Conservation (phyloP, 1,140 invertebrate genomes). For the Drosophila pandora region DNA sequence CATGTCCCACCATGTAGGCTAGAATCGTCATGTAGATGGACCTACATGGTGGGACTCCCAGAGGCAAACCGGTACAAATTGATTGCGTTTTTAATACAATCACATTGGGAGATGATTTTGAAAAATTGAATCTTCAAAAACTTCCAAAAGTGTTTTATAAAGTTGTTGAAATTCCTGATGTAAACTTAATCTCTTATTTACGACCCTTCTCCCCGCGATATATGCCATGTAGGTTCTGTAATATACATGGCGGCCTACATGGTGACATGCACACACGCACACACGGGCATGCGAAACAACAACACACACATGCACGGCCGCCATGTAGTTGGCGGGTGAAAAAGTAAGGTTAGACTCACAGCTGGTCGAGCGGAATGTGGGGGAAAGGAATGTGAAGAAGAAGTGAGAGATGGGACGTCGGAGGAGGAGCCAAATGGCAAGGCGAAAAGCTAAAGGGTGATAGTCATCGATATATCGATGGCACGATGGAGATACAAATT, state of each 20-base stretch:
- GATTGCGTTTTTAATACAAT: neutral
- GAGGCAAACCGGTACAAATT: conserved; percentile 10
- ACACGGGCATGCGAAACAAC: conserved; percentile 30
- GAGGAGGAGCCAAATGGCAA: conserved; percentile 38
- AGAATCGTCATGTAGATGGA: conserved; percentile 62
- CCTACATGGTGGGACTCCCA: conserved; percentile 64
- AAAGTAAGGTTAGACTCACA: conserved; percentile 69
- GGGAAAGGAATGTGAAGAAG: conserved; percentile 14
- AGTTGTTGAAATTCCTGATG: neutral
- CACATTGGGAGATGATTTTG: neutral
- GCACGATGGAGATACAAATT: neutral
- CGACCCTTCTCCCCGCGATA: conserved; percentile 27
- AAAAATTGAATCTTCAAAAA: neutral
- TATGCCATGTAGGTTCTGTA: conserved; percentile 52
- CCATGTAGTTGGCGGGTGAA: conserved; percentile 58
- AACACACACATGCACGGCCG: conserved; percentile 36
- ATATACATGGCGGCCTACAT: conserved; percentile 65
- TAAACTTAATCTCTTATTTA: conserved; percentile 32
- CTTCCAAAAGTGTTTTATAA: neutral
- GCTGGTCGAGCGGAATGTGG: conserved; percentile 12
- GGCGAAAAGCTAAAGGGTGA: conserved; percentile 38
- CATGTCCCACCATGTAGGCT: conserved; percentile 59
- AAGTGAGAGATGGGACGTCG: conserved; percentile 23
- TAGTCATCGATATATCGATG: conserved; percentile 17
- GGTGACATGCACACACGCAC: conserved; percentile 13